Conservation (phyloP, 2,888 invertebrate genomes). For the Drosophila sordidapex region DNA sequence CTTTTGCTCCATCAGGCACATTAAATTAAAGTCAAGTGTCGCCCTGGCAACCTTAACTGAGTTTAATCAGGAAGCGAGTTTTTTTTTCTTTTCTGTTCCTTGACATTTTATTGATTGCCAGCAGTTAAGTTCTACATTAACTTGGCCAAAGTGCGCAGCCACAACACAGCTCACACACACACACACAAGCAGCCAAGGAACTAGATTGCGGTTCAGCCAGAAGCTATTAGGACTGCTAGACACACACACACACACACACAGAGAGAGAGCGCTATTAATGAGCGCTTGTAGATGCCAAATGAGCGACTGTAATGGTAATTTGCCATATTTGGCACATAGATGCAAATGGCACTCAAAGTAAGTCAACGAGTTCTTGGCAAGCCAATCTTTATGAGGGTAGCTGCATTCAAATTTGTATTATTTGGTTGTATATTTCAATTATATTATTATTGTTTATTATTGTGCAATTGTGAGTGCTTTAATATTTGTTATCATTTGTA, state of each 20-base stretch:
- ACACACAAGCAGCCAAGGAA: constrained; percentile 1
- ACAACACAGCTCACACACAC: constrained; percentile 6
- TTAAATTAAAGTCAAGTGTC: constrained; percentile 33
- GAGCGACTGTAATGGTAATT: constrained; percentile 5
- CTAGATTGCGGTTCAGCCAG: neutral
- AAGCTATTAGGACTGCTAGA: constrained; percentile 7
- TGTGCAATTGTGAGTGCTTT: neutral
- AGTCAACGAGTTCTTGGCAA: neutral
- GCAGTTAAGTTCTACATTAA: constrained; percentile 57
- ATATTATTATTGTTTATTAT: neutral
- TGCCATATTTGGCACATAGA: neutral
- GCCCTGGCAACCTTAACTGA: constrained; percentile 16
- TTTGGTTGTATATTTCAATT: neutral
- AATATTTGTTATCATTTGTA: neutral
- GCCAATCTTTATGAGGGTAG: neutral
- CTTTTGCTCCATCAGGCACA: constrained; percentile 1
- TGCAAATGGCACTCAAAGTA: neutral
- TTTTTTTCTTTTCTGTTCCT: constrained; percentile 3
- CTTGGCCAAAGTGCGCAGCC: constrained; percentile 41
- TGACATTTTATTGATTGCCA: constrained; percentile 66
- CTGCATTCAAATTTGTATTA: neutral
- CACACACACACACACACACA: neutral
- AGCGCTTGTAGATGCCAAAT: constrained; percentile 8
- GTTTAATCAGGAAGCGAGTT: constrained; percentile 9
- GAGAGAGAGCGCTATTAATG: constrained; percentile 1